Conservation (phyloP, 2,888 invertebrate species). For the Acanthosepion lycidas region DNA sequence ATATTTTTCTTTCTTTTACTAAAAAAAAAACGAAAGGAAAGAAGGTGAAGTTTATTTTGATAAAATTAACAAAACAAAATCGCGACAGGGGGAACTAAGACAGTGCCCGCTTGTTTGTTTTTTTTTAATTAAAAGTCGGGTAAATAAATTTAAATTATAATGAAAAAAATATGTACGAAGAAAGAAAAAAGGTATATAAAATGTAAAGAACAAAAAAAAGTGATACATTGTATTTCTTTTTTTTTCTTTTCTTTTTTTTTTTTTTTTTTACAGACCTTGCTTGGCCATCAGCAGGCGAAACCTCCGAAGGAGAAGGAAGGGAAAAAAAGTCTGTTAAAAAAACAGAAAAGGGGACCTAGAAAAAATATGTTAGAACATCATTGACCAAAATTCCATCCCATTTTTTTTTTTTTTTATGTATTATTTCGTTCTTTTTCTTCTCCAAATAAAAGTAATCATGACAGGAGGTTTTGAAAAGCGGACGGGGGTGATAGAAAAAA, state of each 20-base stretch:
- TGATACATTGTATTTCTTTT: not conserved
- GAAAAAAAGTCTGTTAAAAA: not conserved
- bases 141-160: not conserved
- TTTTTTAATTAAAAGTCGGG: not conserved
- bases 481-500: not conserved
- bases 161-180: not conserved
- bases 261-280: conserved; percentile 4
- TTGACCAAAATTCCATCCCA: not conserved
- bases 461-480: not conserved
- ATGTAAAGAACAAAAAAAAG: not conserved
- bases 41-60: no score
- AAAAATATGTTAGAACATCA: not conserved
- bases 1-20: no score
- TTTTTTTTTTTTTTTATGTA: no score
- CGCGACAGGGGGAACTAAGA: not conserved
- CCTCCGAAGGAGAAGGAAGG: not conserved
- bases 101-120: not conserved
- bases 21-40: no score
- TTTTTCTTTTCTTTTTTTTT: no score
- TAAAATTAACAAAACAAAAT: not conserved
- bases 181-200: not conserved
- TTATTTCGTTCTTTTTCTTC: not conserved
- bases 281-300: not conserved
- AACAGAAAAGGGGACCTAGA: not conserved
- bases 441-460: not conserved